These are phyloP conservation scores for Cairina moschata DNA, from an alignment of 2,113 vertebrate species.

Conservation along the genomic window DNA sequence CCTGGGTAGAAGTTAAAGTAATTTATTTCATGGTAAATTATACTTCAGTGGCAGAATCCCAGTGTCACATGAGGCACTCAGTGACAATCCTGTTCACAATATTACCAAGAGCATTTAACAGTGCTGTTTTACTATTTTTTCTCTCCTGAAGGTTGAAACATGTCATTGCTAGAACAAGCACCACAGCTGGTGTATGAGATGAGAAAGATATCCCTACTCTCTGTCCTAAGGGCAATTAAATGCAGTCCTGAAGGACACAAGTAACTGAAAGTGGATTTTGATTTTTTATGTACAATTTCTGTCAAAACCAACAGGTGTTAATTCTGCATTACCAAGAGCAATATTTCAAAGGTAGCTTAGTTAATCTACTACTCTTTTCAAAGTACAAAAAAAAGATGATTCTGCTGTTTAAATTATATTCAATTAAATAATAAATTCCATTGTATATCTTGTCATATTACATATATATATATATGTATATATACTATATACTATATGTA, in stretches of 20 bases:
- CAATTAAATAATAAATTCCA: too few species aligned
- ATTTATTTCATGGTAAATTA: conserved; percentile 6
- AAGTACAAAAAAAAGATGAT: not conserved
- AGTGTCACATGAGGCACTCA: not conserved
- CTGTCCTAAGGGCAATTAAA: conserved; percentile 10
- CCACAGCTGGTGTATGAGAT: not conserved
- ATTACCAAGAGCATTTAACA: not conserved
- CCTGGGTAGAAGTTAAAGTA: conserved; percentile 4
- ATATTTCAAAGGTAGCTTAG: not conserved
- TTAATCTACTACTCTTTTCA: not conserved
- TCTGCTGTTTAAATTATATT: not conserved
- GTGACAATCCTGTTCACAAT: not conserved
- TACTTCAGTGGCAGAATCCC: not conserved
- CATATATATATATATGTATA: too few species aligned
- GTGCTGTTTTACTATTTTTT: not conserved
- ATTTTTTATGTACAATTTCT: not conserved
- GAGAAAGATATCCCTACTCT: not conserved
- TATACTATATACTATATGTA: too few species aligned
- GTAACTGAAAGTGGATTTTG: not conserved
- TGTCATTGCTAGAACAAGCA: not conserved
- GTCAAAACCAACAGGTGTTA: not conserved
- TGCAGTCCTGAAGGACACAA: not conserved
- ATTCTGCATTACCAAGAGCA: not conserved
- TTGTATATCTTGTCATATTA: too few species aligned
- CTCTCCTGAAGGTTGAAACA: not conserved